Evolutionary conservation across 2,888 invertebrate genomes (phyloP), one percentile per base, ranked within the genome.

Genomic region (Lepidocyrtoides sp.): DNA sequence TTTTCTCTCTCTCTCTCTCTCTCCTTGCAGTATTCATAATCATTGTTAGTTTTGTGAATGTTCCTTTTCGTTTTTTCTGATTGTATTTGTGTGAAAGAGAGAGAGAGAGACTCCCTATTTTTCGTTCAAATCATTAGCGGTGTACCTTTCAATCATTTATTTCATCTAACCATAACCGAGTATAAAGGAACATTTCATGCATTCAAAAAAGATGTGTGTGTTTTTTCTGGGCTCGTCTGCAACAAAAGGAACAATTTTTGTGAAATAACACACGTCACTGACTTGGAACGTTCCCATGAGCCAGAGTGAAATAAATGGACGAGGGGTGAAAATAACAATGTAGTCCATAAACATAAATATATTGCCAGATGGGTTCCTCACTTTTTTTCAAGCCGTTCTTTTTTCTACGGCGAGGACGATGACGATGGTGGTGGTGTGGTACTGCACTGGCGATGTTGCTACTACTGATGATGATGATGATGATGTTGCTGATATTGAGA

Each of bases 321-420:
- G 83, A 90, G 84, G 90, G 91, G 91, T 91, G 91, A 91, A 91
- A 91, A 85, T 90, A 85, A 91, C 91, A 91, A 85, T 90, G 84
- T 90, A 84, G 17, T 85, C 79, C 81, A 91, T 85, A 91, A 85
- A 84, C 85, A 86, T 91, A 91, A 91, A 91, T 91, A 88, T 69
- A 88, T 88, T 88, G 81, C 81, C 88, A 88, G 88, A 88, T 88
- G 88, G 88, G 88, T 88, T 88, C 88, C 63, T 88, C 60, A 82
- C 88, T 69, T 66, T 66, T 69, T 54, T n/a, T n/a, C 69, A 89
- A 83, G 75, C 75, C 51, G 44, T 89, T 82, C 75, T 75, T 82
- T 69, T 69, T 85, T 32, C 60, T 4, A 4, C 29, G 44, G 29
- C 1, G 44, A 69, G 17, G 29, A 72, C 12, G 12, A n/a, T n/a